Evolutionary conservation across 2,113 vertebrate genomes (phyloP), one percentile per base, ranked within the genome.

Genomic region (Salvelinus fontinalis): DNA sequence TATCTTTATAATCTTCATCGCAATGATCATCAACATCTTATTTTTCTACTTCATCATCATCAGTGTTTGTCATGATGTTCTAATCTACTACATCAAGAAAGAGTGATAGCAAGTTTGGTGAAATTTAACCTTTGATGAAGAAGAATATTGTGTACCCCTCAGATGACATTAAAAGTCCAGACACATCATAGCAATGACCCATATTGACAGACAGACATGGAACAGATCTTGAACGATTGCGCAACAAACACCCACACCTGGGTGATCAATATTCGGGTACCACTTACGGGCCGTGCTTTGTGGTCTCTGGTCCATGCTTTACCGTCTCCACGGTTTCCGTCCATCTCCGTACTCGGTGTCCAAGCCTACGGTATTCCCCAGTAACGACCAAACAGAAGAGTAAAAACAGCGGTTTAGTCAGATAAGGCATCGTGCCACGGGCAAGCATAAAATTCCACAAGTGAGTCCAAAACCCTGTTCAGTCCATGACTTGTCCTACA

Each of bases 241-340:
- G 20, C 29, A 70, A 8, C 68, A 11, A 22, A 9, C 11, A 34
- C 31, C n/a, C 59, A 62, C 59, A 62, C 59, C 59, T 49, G 18
- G 8, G 2, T 18, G n/a, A 22, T 9, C 34, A 22, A n/a, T 31
- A 34, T 22, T 20, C 51, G 26, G 29, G 66, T 49, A 48, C 49
- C 66, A 90, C 92, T 94, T 94, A 98, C 97, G 93, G 94, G 73
- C 92, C 90, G 67, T 92, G 91, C 59, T 93, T 96, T 71, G 92
- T 91, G 65, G 81, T 79, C 51, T 54, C 51, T 18, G 93, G 94
- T 73, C 92, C 90, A 69, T 91, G 91, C 59, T 93, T 96, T 71
- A 92, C 91, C 65, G 81, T 79, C 69, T 96, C 96, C 80, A 91
- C 82, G 64, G 93, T 90, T 49, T 91, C 93, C 0, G 93, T 92